Conservation (phyloP, 2,797 vertebrate species). For the Macropus fuliginosus region DNA sequence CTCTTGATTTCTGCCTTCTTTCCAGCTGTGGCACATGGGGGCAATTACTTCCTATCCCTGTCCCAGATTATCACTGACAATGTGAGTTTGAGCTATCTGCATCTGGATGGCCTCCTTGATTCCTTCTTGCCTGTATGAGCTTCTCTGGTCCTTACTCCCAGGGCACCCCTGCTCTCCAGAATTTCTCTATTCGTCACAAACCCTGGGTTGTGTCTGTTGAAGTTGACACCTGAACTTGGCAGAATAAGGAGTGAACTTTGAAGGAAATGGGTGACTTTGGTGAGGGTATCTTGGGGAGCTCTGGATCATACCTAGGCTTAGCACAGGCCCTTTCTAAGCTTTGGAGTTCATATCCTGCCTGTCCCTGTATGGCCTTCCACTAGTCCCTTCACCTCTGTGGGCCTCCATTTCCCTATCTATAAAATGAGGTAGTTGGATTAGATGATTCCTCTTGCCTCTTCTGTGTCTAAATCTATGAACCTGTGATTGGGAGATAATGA, state of each 20-base stretch:
- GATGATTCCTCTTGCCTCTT: neutral
- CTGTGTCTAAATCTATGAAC: neutral
- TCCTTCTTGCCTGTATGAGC: neutral
- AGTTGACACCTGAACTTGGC: neutral
- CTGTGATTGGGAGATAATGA: neutral
- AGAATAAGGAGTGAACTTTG: neutral
- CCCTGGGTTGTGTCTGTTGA: neutral
- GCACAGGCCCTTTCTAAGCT: neutral
- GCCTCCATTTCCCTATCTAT: neutral
- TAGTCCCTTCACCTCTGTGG: neutral
- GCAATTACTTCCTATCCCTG: constrained; percentile 89
- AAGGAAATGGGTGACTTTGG: neutral
- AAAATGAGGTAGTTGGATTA: neutral
- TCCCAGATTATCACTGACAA: constrained; percentile 89
- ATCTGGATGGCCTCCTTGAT: neutral
- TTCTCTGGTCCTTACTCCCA: neutral
- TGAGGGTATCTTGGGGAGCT: neutral
- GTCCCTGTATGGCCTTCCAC: neutral
- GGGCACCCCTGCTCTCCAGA: neutral
- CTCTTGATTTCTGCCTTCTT: constrained; percentile 88
- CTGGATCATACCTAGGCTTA: neutral
- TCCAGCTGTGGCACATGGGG: constrained; percentile 89
- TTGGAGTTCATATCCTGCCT: neutral
- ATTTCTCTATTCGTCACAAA: neutral
- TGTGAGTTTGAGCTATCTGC: constrained; percentile 85